Evolutionary conservation across 2,797 vertebrate genomes (phyloP).

Genomic region (Sebastes trivittatus): DNA sequence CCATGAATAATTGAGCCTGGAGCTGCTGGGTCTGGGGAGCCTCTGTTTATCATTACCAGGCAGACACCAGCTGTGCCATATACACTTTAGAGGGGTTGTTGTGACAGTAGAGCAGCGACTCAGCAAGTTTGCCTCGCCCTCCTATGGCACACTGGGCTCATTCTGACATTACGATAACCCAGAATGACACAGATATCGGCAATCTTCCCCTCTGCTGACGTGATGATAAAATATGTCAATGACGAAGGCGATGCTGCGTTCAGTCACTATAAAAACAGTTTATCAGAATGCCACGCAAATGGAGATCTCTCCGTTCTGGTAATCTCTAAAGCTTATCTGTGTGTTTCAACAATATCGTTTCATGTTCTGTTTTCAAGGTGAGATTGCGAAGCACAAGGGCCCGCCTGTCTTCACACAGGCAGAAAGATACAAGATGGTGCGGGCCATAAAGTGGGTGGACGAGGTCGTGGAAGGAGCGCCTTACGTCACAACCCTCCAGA

Average conservation of each 20-base stretch:
- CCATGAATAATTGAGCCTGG: background rate
- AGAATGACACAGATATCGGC: conserved; percentile 14
- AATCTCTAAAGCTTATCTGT: background rate
- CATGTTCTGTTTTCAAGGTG: conserved; percentile 79
- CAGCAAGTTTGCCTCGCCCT: background rate
- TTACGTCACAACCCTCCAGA: conserved; percentile 94
- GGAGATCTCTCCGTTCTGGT: background rate
- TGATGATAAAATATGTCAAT: background rate
- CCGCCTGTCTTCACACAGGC: conserved; percentile 97
- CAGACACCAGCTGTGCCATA: conserved; percentile 6
- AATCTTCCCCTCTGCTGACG: background rate
- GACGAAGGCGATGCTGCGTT: background rate
- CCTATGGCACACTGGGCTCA: background rate
- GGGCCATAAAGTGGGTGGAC: conserved; percentile 98
- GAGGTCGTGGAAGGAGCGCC: conserved; percentile 95
- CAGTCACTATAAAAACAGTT: background rate
- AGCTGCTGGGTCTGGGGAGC: background rate
- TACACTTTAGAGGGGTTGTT: background rate
- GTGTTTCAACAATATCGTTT: background rate
- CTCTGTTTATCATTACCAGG: background rate
- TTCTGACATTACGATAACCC: conserved; percentile 30
- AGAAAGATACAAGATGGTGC: conserved; percentile 96
- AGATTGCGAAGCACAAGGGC: conserved; percentile 97
- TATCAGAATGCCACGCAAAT: background rate
- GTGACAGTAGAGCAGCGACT: conserved; percentile 1